Base-by-base conservation (phyloP, 2,888 invertebrate species). In the Dorcus hopei region DNA sequence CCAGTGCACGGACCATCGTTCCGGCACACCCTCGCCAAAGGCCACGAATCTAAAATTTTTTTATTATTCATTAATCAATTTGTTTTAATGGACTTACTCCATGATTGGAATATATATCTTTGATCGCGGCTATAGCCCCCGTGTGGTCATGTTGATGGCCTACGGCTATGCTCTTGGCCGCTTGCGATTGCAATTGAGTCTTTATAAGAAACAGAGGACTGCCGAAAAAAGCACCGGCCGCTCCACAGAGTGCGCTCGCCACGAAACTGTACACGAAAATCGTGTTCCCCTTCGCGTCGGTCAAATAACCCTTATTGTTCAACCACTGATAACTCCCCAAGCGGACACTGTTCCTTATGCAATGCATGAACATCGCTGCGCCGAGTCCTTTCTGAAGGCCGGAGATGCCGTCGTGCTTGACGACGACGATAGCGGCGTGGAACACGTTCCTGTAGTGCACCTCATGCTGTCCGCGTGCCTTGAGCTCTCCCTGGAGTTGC, bases 331-430 rank as follows among this genome's bases (percentile, higher is more conserved):
- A 94, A 33, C 86, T 82, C 14, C 93, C 92, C 68, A 91, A 79
- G 62, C 91, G 85, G 62, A 73, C 84, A 14, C 93, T 92, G 77
- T 96, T 96, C 73, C 96, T 85, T 60, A 87, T 86, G 70, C 94
- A 87, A 78, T 96, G 95, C 77, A 95, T 93, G 65, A 88, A 88
- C 9, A 95, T 77, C 53, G 95, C 95, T 0, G 95, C 92, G 0
- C 86, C 85, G 1, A 97, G 80, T 0, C 97, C 97, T 66, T 87
- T 88, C 70, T 91, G 91, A 49, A 93, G 75, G 0, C 93, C 92
- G 1, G 82, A 61, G 0, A 92, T 62, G 0, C 96, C 96, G 73
- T 97, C 97, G 53, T 87, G 87, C 68, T 84, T 86, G 0, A 85
- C 90, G 42, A 97, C 90, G 0, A 90, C 85, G 65, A 86, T 87